A percentile compares a stretch with the other conserved stretches of the same genome.
phyloP scores from a whole-genome alignment of 2,888 invertebrate species.

The Tetragonisca angustula region DNA sequence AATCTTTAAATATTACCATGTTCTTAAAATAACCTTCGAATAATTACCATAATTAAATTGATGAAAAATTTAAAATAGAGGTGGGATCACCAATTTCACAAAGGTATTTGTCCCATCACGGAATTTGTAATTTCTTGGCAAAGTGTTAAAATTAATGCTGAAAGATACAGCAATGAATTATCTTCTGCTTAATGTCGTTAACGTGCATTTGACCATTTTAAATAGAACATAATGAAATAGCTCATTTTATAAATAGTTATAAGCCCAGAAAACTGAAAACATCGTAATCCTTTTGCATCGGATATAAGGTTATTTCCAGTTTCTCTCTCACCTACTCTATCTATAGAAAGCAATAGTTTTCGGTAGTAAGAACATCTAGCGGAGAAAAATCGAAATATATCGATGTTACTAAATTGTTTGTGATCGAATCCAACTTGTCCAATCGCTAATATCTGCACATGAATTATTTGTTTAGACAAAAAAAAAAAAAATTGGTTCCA shows the following conservation, averaged over 20 bases:
- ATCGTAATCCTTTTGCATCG: constrained; percentile 50
- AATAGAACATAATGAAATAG: constrained; percentile 63
- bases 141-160: constrained; percentile 26
- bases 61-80: constrained; percentile 14
- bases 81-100: constrained; percentile 43
- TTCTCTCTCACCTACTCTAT: constrained; percentile 50
- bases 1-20: not conserved
- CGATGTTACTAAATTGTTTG: not conserved
- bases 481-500: constrained; percentile 27
- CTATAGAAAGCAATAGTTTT: constrained; percentile 31
- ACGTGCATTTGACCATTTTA: constrained; percentile 63
- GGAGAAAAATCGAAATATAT: constrained; percentile 19
- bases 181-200: constrained; percentile 28
- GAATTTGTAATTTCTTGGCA: constrained; percentile 14
- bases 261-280: constrained; percentile 53
- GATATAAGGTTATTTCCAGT: constrained; percentile 66
- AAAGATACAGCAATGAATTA: constrained; percentile 47
- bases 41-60: constrained; percentile 61
- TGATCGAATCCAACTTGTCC: constrained; percentile 18
- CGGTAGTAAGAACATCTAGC: constrained; percentile 35
- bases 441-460: constrained; percentile 51
- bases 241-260: constrained; percentile 79
- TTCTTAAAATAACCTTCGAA: too few relatives aligned
- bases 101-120: constrained; percentile 50
- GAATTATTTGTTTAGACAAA: not conserved